phyloP scores from a whole-genome alignment of 2,113 vertebrate species.

The Oryzias celebensis region DNA sequence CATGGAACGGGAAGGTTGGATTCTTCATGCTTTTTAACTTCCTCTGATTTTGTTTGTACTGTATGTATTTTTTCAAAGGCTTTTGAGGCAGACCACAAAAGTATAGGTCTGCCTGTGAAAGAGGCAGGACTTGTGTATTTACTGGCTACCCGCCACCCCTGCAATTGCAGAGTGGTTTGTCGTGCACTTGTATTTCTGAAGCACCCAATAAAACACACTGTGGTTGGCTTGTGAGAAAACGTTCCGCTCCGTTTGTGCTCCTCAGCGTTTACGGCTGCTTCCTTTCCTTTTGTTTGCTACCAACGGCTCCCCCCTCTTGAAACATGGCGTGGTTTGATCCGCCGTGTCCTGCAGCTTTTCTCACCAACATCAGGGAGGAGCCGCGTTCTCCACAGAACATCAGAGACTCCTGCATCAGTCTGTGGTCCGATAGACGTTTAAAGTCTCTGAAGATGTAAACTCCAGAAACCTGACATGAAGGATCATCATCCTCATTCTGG shows the following conservation, averaged over 20 bases:
- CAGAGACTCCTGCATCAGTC: too few relatives aligned
- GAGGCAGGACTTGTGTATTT: slow-evolving; percentile 97
- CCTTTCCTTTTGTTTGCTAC: too few relatives aligned
- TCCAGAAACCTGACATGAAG: too few relatives aligned
- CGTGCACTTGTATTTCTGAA: slow-evolving; percentile 99
- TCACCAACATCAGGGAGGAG: background rate
- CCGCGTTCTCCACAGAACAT: background rate
- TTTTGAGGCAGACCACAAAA: slow-evolving; percentile 88
- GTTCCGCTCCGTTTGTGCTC: slow-evolving; percentile 36
- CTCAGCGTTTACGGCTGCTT: too few relatives aligned
- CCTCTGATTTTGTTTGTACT: slow-evolving; percentile 84
- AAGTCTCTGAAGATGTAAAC: too few relatives aligned
- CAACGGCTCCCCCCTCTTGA: background rate
- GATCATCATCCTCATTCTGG: too few relatives aligned
- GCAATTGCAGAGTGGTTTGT: slow-evolving; percentile 92
- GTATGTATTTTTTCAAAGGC: slow-evolving; percentile 86
- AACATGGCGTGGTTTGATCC: background rate
- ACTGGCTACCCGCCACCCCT: slow-evolving; percentile 92
- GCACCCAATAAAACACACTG: slow-evolving; percentile 99
- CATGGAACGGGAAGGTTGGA: slow-evolving; percentile 91
- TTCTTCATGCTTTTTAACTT: slow-evolving; percentile 83
- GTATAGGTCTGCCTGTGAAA: slow-evolving; percentile 86
- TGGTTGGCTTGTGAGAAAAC: slow-evolving; percentile 83
- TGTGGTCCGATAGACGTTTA: too few relatives aligned
- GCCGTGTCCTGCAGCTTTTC: background rate